These are phyloP conservation scores for Ctenochaetus hawaiiensis DNA, from an alignment of 2,797 vertebrate genomes.

Conservation along the genomic window DNA sequence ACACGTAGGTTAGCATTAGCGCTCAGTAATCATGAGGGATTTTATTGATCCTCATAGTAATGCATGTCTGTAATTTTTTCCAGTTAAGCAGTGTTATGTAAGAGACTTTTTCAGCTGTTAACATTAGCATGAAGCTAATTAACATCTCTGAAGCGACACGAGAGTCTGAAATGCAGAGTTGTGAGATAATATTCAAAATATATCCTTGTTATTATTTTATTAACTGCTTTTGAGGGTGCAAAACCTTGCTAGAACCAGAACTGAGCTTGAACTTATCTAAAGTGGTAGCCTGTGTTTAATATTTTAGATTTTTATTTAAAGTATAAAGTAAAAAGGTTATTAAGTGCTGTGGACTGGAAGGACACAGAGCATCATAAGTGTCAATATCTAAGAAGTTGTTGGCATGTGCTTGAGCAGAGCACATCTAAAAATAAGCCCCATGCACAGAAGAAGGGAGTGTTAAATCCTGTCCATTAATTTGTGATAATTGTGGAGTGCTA, in stretches of 20 bases:
- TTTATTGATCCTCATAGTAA: slow-evolving; percentile 28
- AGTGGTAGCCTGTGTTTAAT: neutral
- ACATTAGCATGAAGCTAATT: slow-evolving; percentile 7
- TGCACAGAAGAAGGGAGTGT: neutral
- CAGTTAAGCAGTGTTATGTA: slow-evolving; percentile 3
- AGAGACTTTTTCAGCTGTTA: neutral
- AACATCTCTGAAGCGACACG: neutral
- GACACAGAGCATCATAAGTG: too few relatives aligned
- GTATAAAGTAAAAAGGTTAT: neutral
- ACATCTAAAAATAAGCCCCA: neutral
- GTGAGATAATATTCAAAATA: neutral
- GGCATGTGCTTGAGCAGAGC: neutral
- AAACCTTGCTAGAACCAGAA: neutral
- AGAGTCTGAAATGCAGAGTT: neutral
- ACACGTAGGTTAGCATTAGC: slow-evolving; percentile 8
- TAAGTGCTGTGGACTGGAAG: too few relatives aligned
- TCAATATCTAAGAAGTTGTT: too few relatives aligned
- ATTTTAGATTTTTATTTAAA: neutral
- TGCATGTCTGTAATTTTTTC: neutral
- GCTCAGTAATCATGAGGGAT: slow-evolving; percentile 29
- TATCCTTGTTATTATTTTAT: neutral
- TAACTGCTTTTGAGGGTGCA: neutral
- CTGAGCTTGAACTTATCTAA: neutral
- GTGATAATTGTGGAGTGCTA: neutral
- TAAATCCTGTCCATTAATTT: neutral